Evolutionary conservation across 2,888 invertebrate genomes (phyloP).

Genomic region (Emmelina monodactyla): DNA sequence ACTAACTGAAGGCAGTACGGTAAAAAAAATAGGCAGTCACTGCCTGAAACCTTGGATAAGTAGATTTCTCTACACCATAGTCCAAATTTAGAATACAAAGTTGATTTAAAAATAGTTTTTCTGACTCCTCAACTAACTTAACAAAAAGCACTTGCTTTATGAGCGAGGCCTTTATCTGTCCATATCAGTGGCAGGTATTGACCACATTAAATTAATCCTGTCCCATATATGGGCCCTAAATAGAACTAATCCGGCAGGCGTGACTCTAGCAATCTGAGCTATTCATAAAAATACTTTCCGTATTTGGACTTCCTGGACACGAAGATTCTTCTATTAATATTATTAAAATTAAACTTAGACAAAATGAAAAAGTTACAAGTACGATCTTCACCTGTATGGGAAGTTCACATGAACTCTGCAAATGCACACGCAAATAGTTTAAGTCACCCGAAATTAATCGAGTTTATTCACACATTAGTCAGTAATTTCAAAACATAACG

Average conservation of each 20-base stretch:
- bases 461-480: neutral
- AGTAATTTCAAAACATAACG: constrained; percentile 44
- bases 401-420: no score
- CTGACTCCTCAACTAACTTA: no score
- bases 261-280: constrained; percentile 48
- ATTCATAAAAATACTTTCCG: constrained; percentile 54
- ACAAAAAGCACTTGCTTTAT: no score
- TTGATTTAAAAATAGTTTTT: no score
- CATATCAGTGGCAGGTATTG: constrained; percentile 25
- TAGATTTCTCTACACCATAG: no score
- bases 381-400: no score
- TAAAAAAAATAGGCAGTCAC: no score
- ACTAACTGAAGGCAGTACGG: no score
- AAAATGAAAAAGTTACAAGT: neutral
- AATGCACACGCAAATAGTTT: neutral
- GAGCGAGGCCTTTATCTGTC: no score
- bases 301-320: constrained; percentile 55
- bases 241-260: constrained; percentile 51
- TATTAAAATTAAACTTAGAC: neutral
- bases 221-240: constrained; percentile 46
- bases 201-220: constrained; percentile 48
- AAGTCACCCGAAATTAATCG: neutral
- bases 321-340: constrained; percentile 24
- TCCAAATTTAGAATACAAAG: no score
- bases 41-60: no score